Evolutionary conservation across 1,140 invertebrate species (phyloP).

Genomic region (Schlechtendalia chinensis): DNA sequence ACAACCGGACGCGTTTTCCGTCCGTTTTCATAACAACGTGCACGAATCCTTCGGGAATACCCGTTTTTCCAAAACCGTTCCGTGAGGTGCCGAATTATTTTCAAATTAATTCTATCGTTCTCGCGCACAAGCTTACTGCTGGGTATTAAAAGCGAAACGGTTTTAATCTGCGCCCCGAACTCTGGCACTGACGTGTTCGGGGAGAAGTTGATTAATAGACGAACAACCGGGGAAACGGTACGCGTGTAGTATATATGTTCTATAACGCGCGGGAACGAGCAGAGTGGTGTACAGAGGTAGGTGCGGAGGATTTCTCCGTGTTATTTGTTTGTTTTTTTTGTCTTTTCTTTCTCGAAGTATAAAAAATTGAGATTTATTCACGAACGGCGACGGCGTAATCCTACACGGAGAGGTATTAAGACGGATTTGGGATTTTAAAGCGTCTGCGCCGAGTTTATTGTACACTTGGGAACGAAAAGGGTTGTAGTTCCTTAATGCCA

Average conservation of each 20-base stretch:
- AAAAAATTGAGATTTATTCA: conserved; percentile 45
- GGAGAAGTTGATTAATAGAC: conserved; percentile 44
- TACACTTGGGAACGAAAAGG: conserved; percentile 28
- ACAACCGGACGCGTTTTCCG: too few species aligned
- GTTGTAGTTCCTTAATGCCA: conserved; percentile 29
- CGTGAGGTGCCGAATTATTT: conserved; percentile 41
- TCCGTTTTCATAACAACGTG: too few species aligned
- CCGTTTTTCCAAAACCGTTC: too few species aligned
- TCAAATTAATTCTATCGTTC: conserved; percentile 37
- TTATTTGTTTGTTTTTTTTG: too few species aligned
- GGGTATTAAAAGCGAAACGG: conserved; percentile 41
- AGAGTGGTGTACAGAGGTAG: too few species aligned
- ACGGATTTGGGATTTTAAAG: conserved; percentile 38
- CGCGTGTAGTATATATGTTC: neutral
- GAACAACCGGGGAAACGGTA: neutral
- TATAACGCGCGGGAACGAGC: neutral
- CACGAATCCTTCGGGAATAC: neutral
- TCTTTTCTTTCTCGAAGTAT: neutral
- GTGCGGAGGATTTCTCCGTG: too few species aligned
- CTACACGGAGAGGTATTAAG: conserved; percentile 32
- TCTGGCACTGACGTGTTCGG: conserved; percentile 32
- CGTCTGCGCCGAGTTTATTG: conserved; percentile 27
- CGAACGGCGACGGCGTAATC: conserved; percentile 25
- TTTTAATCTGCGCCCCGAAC: conserved; percentile 25
- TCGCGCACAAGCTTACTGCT: neutral